These are phyloP conservation scores for Drepana falcataria DNA, from an alignment of 2,888 invertebrate species.

Conservation along the genomic window DNA sequence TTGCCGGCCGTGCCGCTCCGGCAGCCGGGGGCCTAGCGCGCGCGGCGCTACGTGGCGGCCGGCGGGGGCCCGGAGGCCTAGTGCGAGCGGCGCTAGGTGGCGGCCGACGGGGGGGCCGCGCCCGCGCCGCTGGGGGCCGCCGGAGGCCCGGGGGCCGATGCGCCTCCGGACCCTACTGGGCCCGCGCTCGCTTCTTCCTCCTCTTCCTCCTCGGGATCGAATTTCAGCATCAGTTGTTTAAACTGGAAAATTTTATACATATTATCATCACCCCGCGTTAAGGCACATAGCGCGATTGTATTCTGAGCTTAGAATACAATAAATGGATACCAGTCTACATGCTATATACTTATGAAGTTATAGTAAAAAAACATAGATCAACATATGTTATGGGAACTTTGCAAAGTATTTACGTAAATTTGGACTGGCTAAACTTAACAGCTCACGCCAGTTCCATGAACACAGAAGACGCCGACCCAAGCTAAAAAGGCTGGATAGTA, in stretches of 20 bases:
- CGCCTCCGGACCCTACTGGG: constrained; percentile 73
- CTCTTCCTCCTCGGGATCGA: constrained; percentile 88
- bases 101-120: constrained; percentile 27
- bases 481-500: no score
- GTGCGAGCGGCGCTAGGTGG: constrained; percentile 30
- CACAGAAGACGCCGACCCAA: no score
- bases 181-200: constrained; percentile 77
- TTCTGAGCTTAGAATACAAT: no score
- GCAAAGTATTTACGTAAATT: no score
- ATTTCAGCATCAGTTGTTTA: constrained; percentile 90
- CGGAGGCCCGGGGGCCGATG: constrained; percentile 50
- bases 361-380: no score
- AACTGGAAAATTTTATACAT: constrained; percentile 71
- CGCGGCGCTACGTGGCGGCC: constrained; percentile 2
- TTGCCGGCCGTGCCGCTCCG: neutral
- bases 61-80: neutral
- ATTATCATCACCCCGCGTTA: no score
- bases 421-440: no score
- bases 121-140: constrained; percentile 70
- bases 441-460: neutral
- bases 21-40: neutral
- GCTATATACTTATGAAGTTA: no score
- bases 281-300: no score
- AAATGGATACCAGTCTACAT: no score
- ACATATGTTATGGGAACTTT: no score